Evolutionary conservation across 2,797 vertebrate species (phyloP).

Genomic region (Cynodonichthys magdalenae): DNA sequence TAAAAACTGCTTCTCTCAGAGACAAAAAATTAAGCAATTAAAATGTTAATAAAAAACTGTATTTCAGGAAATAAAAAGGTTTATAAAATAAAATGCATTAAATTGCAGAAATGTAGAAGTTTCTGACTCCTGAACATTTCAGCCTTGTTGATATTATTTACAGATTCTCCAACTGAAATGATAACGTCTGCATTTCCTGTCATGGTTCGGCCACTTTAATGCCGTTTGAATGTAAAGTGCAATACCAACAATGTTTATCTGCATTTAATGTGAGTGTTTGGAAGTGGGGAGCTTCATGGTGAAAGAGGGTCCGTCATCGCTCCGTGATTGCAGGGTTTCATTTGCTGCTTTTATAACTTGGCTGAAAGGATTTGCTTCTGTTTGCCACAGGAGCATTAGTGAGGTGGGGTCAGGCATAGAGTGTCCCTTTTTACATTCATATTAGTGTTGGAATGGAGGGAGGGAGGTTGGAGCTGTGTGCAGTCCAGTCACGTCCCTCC

Average conservation of each 20-base stretch:
- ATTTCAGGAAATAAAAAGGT: no score
- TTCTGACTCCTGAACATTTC: not conserved
- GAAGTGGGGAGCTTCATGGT: not conserved
- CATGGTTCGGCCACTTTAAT: no score
- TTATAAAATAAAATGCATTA: not conserved
- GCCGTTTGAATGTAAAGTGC: not conserved
- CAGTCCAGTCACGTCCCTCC: slow-evolving; percentile 1
- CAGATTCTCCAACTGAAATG: no score
- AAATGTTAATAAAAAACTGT: not conserved
- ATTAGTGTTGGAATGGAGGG: not conserved
- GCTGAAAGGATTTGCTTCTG: slow-evolving; percentile 4
- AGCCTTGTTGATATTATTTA: no score
- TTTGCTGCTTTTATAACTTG: slow-evolving; percentile 12
- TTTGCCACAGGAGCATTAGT: not conserved
- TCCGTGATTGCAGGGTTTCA: not conserved
- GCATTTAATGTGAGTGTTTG: not conserved
- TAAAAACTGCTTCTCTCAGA: no score
- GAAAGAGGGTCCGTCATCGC: not conserved
- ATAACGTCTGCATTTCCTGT: no score
- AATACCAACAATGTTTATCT: not conserved
- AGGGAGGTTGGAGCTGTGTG: slow-evolving; percentile 4
- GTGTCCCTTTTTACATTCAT: slow-evolving; percentile 1
- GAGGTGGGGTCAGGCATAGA: not conserved
- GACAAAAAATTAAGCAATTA: no score
- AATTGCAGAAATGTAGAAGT: not conserved